Base-by-base conservation (phyloP, 2,888 invertebrate species). In the Leucozona laternaria region DNA sequence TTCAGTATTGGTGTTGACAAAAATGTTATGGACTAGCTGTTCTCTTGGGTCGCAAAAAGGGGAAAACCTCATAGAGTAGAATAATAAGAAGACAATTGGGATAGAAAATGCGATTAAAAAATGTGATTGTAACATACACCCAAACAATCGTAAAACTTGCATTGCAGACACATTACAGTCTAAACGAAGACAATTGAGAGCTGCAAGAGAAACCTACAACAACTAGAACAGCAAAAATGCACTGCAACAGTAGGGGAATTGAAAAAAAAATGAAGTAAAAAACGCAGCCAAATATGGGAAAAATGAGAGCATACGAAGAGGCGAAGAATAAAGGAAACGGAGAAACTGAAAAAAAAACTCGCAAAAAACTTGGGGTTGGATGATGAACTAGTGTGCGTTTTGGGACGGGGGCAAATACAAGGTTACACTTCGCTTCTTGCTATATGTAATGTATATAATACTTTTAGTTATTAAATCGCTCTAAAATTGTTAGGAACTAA, bases 401-500 rank as follows among this genome's bases (percentile, higher is more conserved):
- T 86, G 88, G 88, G 89, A 88, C 88, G 89, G 88, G 88, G 89
- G 89, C 88, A 89, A 89, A 89, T 89, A 89, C 89, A 89, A 89
- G 89, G 88, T 89, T 89, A 80, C 79, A 80, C 79, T 80, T 80
- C 72, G 90, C 90, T 89, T 90, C 89, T 89, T 88, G 85, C 88
- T 89, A 89, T 90, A 89, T 89, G 89, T 85, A 89, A 88, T 89
- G 88, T 90, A 90, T 90, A 90, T 90, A 90, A 88, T 89, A 89
- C 89, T 88, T 90, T 90, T 90, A 90, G 90, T 90, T 89, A 90
- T 89, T 90, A 89, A 90, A 89, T 89, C 89, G 90, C 90, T 90
- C 89, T 90, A 90, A 90, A 90, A 90, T 90, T 90, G 90, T 90
- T 89, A 89, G 89, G 90, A 90, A 90, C 90, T 89, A 88, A 89